A percentile compares a stretch with the other conserved stretches of the same genome.
phyloP scores from a whole-genome alignment of 2,113 vertebrate genomes.

The Morone chrysops region DNA sequence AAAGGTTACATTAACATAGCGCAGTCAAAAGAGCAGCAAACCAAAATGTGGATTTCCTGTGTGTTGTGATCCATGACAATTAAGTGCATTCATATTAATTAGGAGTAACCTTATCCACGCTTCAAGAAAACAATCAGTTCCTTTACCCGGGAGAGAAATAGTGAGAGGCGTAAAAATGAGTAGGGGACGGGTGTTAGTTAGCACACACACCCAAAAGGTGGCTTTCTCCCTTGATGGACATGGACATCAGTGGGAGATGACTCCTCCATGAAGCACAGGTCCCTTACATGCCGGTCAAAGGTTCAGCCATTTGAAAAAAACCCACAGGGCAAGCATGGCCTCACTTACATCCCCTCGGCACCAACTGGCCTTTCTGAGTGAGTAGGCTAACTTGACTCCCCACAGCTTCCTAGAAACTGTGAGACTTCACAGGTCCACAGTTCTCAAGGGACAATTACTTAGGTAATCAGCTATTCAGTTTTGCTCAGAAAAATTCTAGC shows the following conservation, averaged over 20 bases:
- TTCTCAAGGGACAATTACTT: slow-evolving; percentile 45
- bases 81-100: slow-evolving; percentile 79
- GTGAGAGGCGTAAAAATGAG: slow-evolving; percentile 37
- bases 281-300: slow-evolving; percentile 61
- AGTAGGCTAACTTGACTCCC: slow-evolving; percentile 65
- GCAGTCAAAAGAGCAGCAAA: slow-evolving; percentile 47
- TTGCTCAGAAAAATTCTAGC: no score
- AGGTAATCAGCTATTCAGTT: background rate
- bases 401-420: slow-evolving; percentile 45
- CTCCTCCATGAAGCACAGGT: slow-evolving; percentile 30
- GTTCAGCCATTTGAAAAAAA: slow-evolving; percentile 72
- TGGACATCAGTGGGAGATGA: slow-evolving; percentile 54
- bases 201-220: slow-evolving; percentile 52
- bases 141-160: slow-evolving; percentile 38
- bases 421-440: slow-evolving; percentile 38
- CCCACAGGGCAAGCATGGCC: slow-evolving; percentile 74
- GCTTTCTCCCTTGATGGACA: slow-evolving; percentile 40
- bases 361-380: slow-evolving; percentile 74
- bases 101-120: slow-evolving; percentile 60
- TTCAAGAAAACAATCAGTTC: slow-evolving; percentile 52
- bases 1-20: slow-evolving; percentile 86
- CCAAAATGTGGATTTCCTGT: slow-evolving; percentile 57
- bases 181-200: slow-evolving; percentile 21
- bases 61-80: slow-evolving; percentile 82
- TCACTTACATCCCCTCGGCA: slow-evolving; percentile 64